Evolutionary conservation across 1,140 invertebrate species (phyloP).

Genomic region (Polyergus mexicanus): DNA sequence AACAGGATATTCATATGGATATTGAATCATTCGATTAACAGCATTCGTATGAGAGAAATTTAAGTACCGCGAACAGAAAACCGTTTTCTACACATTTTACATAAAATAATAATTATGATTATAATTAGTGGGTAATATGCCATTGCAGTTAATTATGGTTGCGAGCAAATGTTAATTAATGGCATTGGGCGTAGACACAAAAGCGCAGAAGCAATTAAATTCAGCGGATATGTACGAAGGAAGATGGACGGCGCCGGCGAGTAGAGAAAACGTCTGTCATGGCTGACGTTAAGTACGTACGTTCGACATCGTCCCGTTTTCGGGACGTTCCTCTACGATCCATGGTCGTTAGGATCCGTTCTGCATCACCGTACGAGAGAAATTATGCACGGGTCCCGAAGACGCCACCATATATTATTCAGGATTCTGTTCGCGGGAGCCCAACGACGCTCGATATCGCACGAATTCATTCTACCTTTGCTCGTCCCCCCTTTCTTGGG

Average conservation of each 20-base stretch:
- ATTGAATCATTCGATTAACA: background rate
- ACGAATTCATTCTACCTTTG: constrained; percentile 56
- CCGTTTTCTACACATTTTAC: background rate
- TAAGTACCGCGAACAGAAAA: background rate
- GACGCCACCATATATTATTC: constrained; percentile 56
- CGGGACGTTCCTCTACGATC: constrained; percentile 35
- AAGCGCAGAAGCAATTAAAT: constrained; percentile 39
- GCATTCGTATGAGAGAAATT: constrained; percentile 29
- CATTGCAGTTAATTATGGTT: constrained; percentile 39
- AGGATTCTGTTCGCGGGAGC: constrained; percentile 52
- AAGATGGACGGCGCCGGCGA: constrained; percentile 16
- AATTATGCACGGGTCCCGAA: constrained; percentile 55
- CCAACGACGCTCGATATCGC: constrained; percentile 42
- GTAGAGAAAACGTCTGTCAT: constrained; percentile 29
- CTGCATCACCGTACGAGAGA: constrained; percentile 38
- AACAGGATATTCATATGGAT: background rate
- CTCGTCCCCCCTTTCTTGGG: constrained; percentile 4
- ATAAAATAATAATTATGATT: constrained; percentile 44
- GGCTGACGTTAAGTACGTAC: constrained; percentile 46
- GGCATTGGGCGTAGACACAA: constrained; percentile 11
- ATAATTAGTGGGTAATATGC: constrained; percentile 48
- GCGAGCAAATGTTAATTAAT: constrained; percentile 40
- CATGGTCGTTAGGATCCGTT: constrained; percentile 47
- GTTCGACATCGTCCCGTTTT: constrained; percentile 32
- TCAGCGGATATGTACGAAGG: background rate